Evolutionary conservation across 2,888 invertebrate genomes (phyloP).

Genomic region (Hydrotaea diabolus): DNA sequence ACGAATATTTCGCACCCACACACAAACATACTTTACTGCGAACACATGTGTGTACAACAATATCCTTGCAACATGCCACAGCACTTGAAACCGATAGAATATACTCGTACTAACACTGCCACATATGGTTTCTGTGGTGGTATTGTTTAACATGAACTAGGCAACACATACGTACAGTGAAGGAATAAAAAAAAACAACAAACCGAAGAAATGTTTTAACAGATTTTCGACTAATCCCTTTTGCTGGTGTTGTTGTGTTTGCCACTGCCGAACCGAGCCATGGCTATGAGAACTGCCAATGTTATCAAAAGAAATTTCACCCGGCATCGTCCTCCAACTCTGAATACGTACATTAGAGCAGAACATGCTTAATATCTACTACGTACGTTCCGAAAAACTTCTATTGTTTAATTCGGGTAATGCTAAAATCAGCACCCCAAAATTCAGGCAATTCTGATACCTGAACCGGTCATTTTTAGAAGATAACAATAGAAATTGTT

Average conservation of each 20-base stretch:
- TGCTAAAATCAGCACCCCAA: no score
- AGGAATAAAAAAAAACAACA: slow-evolving; percentile 43
- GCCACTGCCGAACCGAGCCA: slow-evolving; percentile 8
- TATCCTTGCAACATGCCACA: not conserved
- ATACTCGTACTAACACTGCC: not conserved
- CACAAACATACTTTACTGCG: no score
- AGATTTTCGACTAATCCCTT: slow-evolving; percentile 50
- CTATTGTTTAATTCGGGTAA: no score
- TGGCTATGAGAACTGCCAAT: slow-evolving; percentile 23
- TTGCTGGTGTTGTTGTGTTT: slow-evolving; percentile 22
- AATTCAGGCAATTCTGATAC: no score
- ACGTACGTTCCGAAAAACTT: no score
- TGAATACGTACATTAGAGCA: no score
- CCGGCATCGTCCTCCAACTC: not conserved
- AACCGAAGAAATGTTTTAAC: slow-evolving; percentile 48
- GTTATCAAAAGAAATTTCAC: slow-evolving; percentile 48
- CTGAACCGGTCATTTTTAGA: no score
- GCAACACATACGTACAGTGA: slow-evolving; percentile 21
- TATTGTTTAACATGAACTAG: slow-evolving; percentile 44
- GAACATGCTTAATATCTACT: no score
- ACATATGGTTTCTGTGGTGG: slow-evolving; percentile 12
- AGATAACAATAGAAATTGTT: no score
- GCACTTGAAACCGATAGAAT: slow-evolving; percentile 15
- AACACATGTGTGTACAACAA: not conserved
- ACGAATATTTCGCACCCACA: no score